These are phyloP conservation scores for Sisyra terminalis DNA, from an alignment of 2,888 invertebrate species.

Conservation along the genomic window DNA sequence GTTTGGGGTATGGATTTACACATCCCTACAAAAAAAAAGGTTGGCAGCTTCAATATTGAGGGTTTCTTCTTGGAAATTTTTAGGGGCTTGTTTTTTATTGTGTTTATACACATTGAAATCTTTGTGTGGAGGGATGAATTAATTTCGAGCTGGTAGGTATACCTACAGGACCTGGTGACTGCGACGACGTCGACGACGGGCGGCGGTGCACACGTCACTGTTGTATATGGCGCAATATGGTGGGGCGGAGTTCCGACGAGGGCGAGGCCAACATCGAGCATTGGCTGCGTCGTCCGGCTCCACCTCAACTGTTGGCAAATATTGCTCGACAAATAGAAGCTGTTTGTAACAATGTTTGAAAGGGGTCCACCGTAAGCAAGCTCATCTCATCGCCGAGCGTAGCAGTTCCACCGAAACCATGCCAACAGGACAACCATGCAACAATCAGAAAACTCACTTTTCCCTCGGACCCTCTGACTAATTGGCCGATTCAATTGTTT, in stretches of 20 bases:
- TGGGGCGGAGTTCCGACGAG: constrained; percentile 24
- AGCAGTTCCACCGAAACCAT: neutral
- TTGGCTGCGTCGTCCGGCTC: constrained; percentile 20
- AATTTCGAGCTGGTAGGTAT: constrained; percentile 1
- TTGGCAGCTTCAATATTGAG: no score
- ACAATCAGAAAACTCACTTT: neutral
- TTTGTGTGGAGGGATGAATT: no score
- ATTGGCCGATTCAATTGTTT: no score
- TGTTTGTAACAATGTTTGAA: constrained; percentile 32
- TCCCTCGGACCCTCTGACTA: no score
- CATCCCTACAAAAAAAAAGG: no score
- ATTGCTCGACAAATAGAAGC: constrained; percentile 30
- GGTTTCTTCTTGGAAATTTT: no score
- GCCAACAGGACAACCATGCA: neutral
- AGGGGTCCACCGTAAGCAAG: constrained; percentile 11
- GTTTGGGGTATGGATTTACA: no score
- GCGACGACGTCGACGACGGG: constrained; percentile 9
- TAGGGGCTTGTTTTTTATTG: no score
- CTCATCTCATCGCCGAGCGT: neutral
- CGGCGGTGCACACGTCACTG: neutral
- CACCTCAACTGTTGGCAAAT: constrained; percentile 30
- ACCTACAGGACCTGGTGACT: constrained; percentile 9
- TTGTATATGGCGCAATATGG: constrained; percentile 26
- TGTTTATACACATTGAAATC: no score
- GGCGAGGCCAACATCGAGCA: constrained; percentile 18